These are phyloP conservation scores for Tarsius wallacei DNA, from an alignment of 2,797 vertebrate genomes.

Conservation along the genomic window DNA sequence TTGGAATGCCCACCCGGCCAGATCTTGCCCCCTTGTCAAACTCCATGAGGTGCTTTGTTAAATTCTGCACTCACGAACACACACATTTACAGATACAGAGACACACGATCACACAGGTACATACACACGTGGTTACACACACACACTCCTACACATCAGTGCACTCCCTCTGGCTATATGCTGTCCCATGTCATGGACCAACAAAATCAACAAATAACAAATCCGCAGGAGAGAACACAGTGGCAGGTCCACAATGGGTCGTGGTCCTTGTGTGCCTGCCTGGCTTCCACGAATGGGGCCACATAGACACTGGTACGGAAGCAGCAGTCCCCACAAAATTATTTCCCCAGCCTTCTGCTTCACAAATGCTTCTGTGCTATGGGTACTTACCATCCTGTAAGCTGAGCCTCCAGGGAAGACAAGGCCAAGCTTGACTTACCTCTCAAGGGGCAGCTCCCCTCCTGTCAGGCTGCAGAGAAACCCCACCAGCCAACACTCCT, in stretches of 20 bases:
- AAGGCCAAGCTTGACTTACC: not conserved
- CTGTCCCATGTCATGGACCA: not conserved
- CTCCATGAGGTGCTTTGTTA: rapidly evolving
- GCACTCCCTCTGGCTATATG: rapidly evolving
- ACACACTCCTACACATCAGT: not conserved
- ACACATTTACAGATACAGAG: too few species aligned
- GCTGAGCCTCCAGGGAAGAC: not conserved
- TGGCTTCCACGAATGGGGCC: rapidly evolving
- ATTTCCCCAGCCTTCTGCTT: not conserved
- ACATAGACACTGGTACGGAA: not conserved
- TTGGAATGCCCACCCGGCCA: not conserved
- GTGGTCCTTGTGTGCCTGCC: too few species aligned
- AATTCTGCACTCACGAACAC: not conserved
- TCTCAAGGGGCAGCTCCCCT: rapidly evolving
- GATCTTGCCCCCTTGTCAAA: not conserved
- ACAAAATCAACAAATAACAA: not conserved
- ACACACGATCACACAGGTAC: rapidly evolving
- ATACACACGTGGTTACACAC: rapidly evolving
- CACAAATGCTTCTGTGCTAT: rapidly evolving
- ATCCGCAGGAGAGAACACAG: not conserved
- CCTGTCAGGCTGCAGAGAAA: not conserved
- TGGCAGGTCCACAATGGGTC: rapidly evolving
- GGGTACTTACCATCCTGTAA: rapidly evolving
- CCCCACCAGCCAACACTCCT: not conserved
- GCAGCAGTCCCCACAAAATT: not conserved